Conservation (phyloP, 2,888 invertebrate genomes). For the Amphipoea oculea region DNA sequence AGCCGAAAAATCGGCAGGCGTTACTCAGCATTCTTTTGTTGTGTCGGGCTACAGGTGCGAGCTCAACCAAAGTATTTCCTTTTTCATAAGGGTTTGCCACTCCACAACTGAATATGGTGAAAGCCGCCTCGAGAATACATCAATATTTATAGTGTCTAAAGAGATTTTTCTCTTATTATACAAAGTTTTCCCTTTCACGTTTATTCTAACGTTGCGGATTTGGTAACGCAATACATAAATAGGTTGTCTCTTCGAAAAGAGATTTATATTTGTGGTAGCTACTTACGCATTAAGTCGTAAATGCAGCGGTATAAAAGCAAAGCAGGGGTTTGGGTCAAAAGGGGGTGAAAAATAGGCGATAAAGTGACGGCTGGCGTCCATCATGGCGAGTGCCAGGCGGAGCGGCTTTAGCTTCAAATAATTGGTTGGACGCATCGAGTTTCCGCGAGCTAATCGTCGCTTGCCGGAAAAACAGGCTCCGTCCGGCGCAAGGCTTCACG, state of each 20-base stretch:
- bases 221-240: constrained; percentile 52
- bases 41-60: constrained; percentile 83
- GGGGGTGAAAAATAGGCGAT: constrained; percentile 75
- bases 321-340: constrained; percentile 64
- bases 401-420: constrained; percentile 74
- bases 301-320: constrained; percentile 67
- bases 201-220: constrained; percentile 64
- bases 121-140: constrained; percentile 68
- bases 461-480: constrained; percentile 64
- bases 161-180: constrained; percentile 67
- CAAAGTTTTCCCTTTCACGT: constrained; percentile 61
- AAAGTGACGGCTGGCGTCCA: constrained; percentile 78
- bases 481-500: constrained; percentile 37
- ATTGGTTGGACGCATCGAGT: constrained; percentile 74
- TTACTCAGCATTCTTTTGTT: constrained; percentile 85
- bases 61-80: constrained; percentile 75
- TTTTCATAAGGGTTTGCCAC: constrained; percentile 76
- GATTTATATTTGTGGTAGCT: constrained; percentile 60
- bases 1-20: constrained; percentile 84
- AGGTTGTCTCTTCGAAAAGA: constrained; percentile 61
- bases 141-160: constrained; percentile 70
- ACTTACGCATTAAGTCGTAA: constrained; percentile 64
- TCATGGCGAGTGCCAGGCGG: constrained; percentile 75
- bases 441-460: constrained; percentile 71
- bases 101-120: constrained; percentile 66